Evolutionary conservation across 2,797 vertebrate genomes (phyloP).

Genomic region (Amniataba percoides): DNA sequence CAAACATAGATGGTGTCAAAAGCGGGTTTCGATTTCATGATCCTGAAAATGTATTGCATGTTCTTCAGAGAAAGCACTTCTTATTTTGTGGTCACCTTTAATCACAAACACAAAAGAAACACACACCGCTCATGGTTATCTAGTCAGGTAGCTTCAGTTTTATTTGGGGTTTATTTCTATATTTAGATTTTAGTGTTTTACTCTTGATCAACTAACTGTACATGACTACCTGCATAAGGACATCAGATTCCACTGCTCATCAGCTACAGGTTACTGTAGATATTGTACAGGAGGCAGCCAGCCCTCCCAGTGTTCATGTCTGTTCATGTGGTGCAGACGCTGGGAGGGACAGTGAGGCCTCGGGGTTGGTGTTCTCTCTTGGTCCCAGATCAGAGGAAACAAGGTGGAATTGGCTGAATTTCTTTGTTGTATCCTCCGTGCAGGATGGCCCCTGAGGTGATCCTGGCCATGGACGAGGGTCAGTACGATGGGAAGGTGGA

Average conservation of each 20-base stretch:
- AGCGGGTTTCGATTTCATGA: too few relatives aligned
- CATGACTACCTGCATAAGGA: neutral
- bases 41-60: neutral
- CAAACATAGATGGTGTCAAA: neutral
- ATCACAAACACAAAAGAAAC: neutral
- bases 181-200: neutral
- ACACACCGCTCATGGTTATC: neutral
- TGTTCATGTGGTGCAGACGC: slow-evolving; percentile 11
- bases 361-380: slow-evolving; percentile 20
- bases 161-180: neutral
- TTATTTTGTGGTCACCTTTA: slow-evolving; percentile 1
- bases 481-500: slow-evolving; percentile 96
- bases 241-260: slow-evolving; percentile 6
- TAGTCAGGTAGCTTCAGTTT: neutral
- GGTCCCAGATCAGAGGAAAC: slow-evolving; percentile 35
- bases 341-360: slow-evolving; percentile 14
- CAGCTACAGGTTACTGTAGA: slow-evolving; percentile 17
- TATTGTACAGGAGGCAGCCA: slow-evolving; percentile 16
- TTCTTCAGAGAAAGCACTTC: neutral
- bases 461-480: slow-evolving; percentile 95
- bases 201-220: neutral
- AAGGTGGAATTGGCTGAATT: slow-evolving; percentile 41
- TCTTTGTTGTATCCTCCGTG: slow-evolving; percentile 48
- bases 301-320: neutral
- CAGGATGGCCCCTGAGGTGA: slow-evolving; percentile 98